A percentile compares a stretch with the other conserved stretches of the same genome.
These are phyloP conservation scores for Alloplasta piceator DNA, from an alignment of 2,888 invertebrate genomes.

Conservation along the genomic window DNA sequence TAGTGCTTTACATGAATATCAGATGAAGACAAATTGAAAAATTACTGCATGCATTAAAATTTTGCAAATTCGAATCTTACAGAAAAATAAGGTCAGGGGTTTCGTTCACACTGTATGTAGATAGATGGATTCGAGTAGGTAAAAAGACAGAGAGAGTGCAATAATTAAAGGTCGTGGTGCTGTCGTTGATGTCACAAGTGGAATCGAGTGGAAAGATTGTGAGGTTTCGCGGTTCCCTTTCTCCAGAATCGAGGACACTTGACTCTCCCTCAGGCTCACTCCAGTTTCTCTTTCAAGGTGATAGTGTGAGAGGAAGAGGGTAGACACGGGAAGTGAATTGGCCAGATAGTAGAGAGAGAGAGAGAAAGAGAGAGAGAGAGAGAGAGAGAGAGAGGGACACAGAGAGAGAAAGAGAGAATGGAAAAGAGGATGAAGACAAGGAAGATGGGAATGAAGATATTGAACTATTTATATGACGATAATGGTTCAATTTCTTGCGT, in stretches of 20 bases:
- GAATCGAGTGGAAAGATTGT: constrained; percentile 35
- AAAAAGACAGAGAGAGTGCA: constrained; percentile 18
- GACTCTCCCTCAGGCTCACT: constrained; percentile 23
- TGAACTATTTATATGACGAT: neutral
- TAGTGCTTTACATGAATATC: neutral
- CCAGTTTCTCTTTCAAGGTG: constrained; percentile 10
- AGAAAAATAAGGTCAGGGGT: constrained; percentile 24
- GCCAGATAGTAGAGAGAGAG: neutral
- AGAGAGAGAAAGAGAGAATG: neutral
- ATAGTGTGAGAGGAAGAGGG: constrained; percentile 14
- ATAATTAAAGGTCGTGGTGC: constrained; percentile 44
- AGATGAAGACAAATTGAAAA: too few species aligned
- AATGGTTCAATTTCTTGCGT: neutral
- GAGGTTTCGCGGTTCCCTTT: constrained; percentile 40
- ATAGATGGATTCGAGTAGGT: neutral
- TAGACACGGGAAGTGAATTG: constrained; percentile 44
- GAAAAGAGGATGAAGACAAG: constrained; percentile 1
- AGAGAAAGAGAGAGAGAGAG: neutral
- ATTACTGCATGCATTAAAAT: too few species aligned
- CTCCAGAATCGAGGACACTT: constrained; percentile 28
- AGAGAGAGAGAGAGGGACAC: neutral
- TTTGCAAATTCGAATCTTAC: constrained; percentile 1
- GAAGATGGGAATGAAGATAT: constrained; percentile 29
- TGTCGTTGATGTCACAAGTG: constrained; percentile 43
- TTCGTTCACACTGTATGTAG: constrained; percentile 11